Base-by-base conservation (phyloP, 2,888 invertebrate genomes). In the Portevinia maculata region DNA sequence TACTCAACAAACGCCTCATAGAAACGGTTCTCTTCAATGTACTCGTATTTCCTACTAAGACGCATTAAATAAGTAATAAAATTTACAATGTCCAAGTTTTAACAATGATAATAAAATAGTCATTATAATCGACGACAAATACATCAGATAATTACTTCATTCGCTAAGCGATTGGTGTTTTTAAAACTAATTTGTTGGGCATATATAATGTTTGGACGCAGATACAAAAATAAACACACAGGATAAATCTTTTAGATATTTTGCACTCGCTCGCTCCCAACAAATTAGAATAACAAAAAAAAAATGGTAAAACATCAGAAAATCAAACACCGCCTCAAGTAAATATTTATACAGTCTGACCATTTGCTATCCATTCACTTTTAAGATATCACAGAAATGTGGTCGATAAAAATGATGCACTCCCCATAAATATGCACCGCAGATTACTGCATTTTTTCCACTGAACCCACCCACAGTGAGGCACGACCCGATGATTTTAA, bases 101-200 rank as follows among this genome's bases (percentile, higher is more conserved):
- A 13, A 24, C 21, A 71, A 46, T 60, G 5, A 9, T 32, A 67
- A 59, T 79, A 74, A 74, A 74, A 74, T 69, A 48, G 55, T 74
- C 44, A 74, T 17, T 59, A 53, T 52, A 70, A 55, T 64, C 24
- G 37, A 24, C 64, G 57, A 81, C 81, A 75, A 64, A 81, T 64
- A 75, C 75, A 75, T 75, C 70, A 75, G 69, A 44, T 69, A 74
- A 79, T 79, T 69, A 53, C 79, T 24, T 44, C 50, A 41, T 55
- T 37, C 34, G 67, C 41, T 11, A 8, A 28, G 48, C 67, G 44
- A 62, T 52, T 50, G 81, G 50, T 59, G 39, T 46, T 64, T 75
- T 60, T 57, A 70, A 65, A 81, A 75, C 75, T 75, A 81, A 70
- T 81, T 70, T 64, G 81, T 75, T 75, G 50, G 59, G 64, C 59